Base-by-base conservation (phyloP, 2,888 invertebrate genomes). In the Tortrix viridana region DNA sequence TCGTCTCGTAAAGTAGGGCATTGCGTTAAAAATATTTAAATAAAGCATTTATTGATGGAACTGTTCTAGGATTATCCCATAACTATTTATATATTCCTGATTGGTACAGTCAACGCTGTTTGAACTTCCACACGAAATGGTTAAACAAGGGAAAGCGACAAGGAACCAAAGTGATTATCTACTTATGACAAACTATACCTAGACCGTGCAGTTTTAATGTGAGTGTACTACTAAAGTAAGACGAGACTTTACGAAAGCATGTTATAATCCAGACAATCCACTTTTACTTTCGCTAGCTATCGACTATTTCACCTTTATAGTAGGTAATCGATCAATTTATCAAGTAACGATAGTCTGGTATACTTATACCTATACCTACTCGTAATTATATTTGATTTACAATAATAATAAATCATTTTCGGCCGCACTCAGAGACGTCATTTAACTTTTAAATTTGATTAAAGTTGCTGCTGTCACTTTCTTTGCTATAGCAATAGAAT, bases 281-380 rank as follows among this genome's bases (percentile, higher is more conserved):
- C 62, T 62, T 62, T 56, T 62, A 62, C 62, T 62, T 62, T 62
- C 46, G 19, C 18, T 37, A 26, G 32, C 20, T 22, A 61, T 50
- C 44, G 49, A 16, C 16, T 38, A 38, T 62, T 57, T 57, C 46
- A 57, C 50, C 50, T 62, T 43, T 43, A 62, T 52, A 44, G 50
- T n/a, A n/a, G n/a, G n/a, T 19, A 37, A 62, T 62, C 44, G 26
- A 62, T 46, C 56, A 57, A 56, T 56, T 56, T 32, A 56, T 62
- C 50, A 38, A 16, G 37, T 18, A 37, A 9, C 50, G 38, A 32
- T 32, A 32, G 12, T 32, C 32, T 32, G 32, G 9, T 12, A 32
- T 12, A 32, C 12, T 32, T 12, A 32, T 12, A 32, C 12, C 32
- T 32, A 22, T 2, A n/a, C n/a, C n/a, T n/a, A n/a, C n/a, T n/a